These are phyloP conservation scores for Ptyas mucosa DNA, from an alignment of 2,113 vertebrate genomes.

Conservation along the genomic window DNA sequence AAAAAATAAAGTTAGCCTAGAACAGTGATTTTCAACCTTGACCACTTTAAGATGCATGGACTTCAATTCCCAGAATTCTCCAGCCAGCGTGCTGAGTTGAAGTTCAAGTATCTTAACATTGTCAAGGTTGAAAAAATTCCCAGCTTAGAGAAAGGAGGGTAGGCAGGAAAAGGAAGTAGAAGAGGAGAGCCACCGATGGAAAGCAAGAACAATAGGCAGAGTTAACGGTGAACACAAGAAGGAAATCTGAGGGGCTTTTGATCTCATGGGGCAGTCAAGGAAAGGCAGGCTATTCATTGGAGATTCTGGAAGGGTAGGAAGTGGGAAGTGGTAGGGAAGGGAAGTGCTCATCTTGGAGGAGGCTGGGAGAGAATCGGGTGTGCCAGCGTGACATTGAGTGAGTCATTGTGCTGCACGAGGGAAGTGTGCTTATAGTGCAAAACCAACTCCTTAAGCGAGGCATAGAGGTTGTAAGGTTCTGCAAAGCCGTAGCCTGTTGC, in stretches of 20 bases:
- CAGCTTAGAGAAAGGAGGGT: background rate
- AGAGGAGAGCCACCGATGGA: background rate
- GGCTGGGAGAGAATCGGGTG: slow-evolving; percentile 84
- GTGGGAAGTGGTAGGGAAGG: background rate
- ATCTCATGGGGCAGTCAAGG: background rate
- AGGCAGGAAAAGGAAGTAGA: background rate
- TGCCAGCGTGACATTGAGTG: slow-evolving; percentile 87
- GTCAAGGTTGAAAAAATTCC: background rate
- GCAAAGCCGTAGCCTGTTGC: slow-evolving; percentile 86
- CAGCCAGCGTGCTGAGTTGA: background rate
- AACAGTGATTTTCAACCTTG: background rate
- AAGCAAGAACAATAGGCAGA: background rate
- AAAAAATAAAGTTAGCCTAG: background rate
- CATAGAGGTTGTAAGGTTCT: slow-evolving; percentile 90
- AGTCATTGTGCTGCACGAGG: slow-evolving; percentile 92
- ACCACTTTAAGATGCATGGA: background rate
- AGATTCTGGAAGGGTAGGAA: background rate
- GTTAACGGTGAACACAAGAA: background rate
- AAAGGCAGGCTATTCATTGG: background rate
- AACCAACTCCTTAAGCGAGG: slow-evolving; percentile 88
- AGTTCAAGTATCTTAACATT: background rate
- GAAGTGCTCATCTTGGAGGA: slow-evolving; percentile 75
- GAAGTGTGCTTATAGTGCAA: slow-evolving; percentile 91
- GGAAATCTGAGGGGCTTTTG: background rate
- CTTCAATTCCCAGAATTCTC: background rate